Percentiles rank a stretch among this genome's conserved stretches.
phyloP scores from a whole-genome alignment of 2,888 invertebrate genomes.

The Harpalus rubripes region DNA sequence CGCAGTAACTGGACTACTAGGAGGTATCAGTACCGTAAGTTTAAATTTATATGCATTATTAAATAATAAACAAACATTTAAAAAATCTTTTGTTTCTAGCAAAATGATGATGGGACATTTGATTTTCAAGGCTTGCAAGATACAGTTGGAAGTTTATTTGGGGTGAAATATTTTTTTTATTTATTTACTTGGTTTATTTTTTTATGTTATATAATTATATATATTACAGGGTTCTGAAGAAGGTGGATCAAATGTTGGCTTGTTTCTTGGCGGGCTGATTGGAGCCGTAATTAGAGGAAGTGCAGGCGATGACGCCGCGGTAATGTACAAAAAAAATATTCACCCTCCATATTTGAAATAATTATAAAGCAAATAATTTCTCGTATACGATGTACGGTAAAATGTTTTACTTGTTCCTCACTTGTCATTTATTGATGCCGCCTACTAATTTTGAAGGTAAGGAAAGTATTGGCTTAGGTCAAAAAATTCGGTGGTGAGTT shows the following conservation, averaged over 20 bases:
- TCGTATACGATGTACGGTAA: no score
- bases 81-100: constrained; percentile 71
- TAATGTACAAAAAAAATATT: constrained; percentile 69
- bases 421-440: no score
- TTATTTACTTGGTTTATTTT: no score
- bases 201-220: constrained; percentile 7
- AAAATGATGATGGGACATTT: constrained; percentile 76
- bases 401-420: no score
- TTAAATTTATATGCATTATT: neutral
- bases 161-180: constrained; percentile 73
- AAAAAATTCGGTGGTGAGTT: no score
- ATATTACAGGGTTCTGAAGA: constrained; percentile 69
- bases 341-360: no score
- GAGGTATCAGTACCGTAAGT: constrained; percentile 76
- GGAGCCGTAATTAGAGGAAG: constrained; percentile 76
- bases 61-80: neutral
- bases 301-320: constrained; percentile 76
- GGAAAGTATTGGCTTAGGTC: no score
- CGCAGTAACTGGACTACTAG: constrained; percentile 75
- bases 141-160: constrained; percentile 75
- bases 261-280: constrained; percentile 75
- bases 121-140: constrained; percentile 76
- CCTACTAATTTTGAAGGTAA: no score
- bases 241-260: constrained; percentile 77
- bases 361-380: no score